Conservation (phyloP, 2,888 invertebrate species). For the Entomobrya proxima region DNA sequence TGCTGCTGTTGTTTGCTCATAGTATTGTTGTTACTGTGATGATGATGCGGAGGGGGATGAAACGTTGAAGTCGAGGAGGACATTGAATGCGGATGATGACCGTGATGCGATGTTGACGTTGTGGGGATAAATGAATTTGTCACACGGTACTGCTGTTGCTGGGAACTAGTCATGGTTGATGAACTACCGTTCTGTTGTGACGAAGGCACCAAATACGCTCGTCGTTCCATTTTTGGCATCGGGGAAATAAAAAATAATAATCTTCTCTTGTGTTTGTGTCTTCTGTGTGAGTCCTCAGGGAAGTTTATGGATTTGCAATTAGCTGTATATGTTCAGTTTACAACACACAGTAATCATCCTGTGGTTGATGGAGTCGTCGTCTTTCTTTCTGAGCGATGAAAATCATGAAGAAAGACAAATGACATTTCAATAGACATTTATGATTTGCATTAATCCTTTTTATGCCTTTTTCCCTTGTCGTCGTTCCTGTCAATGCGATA, state of each 20-base stretch:
- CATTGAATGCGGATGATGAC: constrained; percentile 55
- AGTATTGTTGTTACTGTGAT: constrained; percentile 43
- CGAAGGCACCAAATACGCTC: constrained; percentile 57
- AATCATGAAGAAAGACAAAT: constrained; percentile 51
- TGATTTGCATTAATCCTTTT: constrained; percentile 51
- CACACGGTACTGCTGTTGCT: constrained; percentile 65
- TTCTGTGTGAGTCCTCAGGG: not conserved
- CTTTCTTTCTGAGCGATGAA: not conserved
- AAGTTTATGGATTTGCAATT: constrained; percentile 64
- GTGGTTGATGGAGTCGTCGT: constrained; percentile 43
- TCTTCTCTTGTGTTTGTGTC: not conserved
- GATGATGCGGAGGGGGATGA: constrained; percentile 58
- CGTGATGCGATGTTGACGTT: constrained; percentile 63
- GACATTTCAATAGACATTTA: constrained; percentile 68
- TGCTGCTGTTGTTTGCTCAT: constrained; percentile 27
- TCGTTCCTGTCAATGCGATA: constrained; percentile 34
- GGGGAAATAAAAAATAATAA: constrained; percentile 11
- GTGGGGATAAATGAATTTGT: constrained; percentile 75
- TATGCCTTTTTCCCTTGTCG: not conserved
- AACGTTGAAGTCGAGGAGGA: constrained; percentile 49
- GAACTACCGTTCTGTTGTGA: constrained; percentile 56
- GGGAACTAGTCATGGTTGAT: constrained; percentile 61
- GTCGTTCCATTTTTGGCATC: constrained; percentile 60
- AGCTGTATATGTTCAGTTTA: constrained; percentile 48
- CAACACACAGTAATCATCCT: not conserved